Evolutionary conservation across 2,888 invertebrate species (phyloP).

Genomic region (Steinernema hermaphroditum): DNA sequence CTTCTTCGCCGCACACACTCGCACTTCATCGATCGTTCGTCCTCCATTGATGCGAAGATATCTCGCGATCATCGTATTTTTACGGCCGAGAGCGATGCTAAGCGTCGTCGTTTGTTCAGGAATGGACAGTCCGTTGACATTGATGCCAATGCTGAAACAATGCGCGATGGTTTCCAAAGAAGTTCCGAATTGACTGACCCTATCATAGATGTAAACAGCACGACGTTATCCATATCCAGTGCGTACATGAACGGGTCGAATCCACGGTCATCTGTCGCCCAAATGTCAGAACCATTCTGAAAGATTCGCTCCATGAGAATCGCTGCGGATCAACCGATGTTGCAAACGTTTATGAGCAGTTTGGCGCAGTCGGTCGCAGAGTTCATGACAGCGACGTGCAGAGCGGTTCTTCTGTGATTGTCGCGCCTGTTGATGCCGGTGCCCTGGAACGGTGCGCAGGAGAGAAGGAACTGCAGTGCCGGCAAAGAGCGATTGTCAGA

Average conservation of each 20-base stretch:
- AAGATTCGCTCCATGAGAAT: background rate
- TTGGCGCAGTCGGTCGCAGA: conserved; percentile 35
- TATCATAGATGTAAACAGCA: background rate
- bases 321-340: background rate
- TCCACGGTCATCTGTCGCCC: background rate
- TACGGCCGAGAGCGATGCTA: background rate
- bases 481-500: background rate
- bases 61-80: background rate
- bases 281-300: background rate
- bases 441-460: background rate
- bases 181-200: background rate
- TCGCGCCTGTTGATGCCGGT: background rate
- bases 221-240: background rate
- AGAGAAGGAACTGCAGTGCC: conserved; percentile 1
- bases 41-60: background rate
- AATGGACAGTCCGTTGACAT: background rate
- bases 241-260: conserved; percentile 27
- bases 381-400: conserved; percentile 53
- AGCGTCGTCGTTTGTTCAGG: background rate
- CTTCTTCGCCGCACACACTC: background rate
- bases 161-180: no score
- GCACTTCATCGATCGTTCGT: background rate
- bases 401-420: background rate
- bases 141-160: background rate
- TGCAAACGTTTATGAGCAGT: background rate